A percentile compares a stretch with the other conserved stretches of the same genome.
These are phyloP conservation scores for Phortica magna DNA, from an alignment of 2,888 invertebrate genomes.

Conservation along the genomic window DNA sequence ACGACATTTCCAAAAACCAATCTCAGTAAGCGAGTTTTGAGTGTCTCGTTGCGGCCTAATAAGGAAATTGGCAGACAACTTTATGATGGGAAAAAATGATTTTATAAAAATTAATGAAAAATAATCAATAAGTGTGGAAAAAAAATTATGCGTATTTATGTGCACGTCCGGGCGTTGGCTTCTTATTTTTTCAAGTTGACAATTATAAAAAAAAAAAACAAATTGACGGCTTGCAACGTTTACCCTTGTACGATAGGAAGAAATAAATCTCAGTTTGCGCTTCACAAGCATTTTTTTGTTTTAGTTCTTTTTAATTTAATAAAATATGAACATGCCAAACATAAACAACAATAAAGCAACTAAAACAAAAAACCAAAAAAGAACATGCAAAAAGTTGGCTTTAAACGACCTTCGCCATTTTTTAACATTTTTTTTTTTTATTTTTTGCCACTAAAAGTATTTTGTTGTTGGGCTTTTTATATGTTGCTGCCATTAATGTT, in stretches of 20 bases:
- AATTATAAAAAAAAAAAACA: not conserved
- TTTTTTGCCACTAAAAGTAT: slow-evolving; percentile 66
- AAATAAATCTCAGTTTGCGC: slow-evolving; percentile 30
- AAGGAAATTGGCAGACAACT: slow-evolving; percentile 68
- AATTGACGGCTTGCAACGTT: not conserved
- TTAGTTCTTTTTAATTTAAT: slow-evolving; percentile 10
- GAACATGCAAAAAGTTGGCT: slow-evolving; percentile 51
- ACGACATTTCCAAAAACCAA: not conserved
- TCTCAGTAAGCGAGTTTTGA: not conserved
- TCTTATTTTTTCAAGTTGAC: slow-evolving; percentile 1
- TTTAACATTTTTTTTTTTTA: slow-evolving; percentile 29
- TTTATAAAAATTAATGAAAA: slow-evolving; percentile 35
- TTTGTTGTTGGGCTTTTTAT: slow-evolving; percentile 51
- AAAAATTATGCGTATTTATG: slow-evolving; percentile 1
- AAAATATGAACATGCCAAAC: slow-evolving; percentile 19
- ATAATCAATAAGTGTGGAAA: slow-evolving; percentile 43
- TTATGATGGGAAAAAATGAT: slow-evolving; percentile 62
- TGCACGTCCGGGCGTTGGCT: not conserved
- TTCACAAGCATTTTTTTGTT: not conserved
- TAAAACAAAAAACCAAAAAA: slow-evolving; percentile 23
- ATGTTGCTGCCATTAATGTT: slow-evolving; percentile 45
- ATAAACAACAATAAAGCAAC: slow-evolving; percentile 10
- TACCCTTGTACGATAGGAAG: slow-evolving; percentile 1
- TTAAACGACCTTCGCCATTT: slow-evolving; percentile 69
- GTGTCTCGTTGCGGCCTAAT: slow-evolving; percentile 49